A percentile compares a stretch with the other conserved stretches of the same genome.
These are phyloP conservation scores for Nomada lathburiana DNA, from an alignment of 2,888 invertebrate species.

Conservation along the genomic window DNA sequence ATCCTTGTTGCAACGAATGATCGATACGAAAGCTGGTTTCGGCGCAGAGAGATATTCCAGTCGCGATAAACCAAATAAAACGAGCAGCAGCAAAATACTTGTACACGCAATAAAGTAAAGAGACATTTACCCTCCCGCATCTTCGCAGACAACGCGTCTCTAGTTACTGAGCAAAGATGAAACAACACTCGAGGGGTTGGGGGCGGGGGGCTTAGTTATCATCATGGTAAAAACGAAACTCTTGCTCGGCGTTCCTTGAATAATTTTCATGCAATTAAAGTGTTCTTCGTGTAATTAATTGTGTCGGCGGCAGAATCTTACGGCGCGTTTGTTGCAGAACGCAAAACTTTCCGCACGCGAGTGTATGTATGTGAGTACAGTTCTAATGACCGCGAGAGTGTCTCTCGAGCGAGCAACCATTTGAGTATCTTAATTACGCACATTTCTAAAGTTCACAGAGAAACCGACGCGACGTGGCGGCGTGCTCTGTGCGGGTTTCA, in stretches of 20 bases:
- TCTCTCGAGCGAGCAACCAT: slow-evolving; percentile 45
- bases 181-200: neutral
- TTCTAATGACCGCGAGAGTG: slow-evolving; percentile 44
- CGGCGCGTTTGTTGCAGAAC: slow-evolving; percentile 30
- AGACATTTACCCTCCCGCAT: too few species aligned
- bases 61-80: too few species aligned
- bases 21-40: too few species aligned
- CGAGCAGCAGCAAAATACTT: too few species aligned
- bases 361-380: slow-evolving; percentile 14
- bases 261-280: slow-evolving; percentile 20
- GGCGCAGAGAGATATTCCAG: too few species aligned
- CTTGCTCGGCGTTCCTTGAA: neutral
- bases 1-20: too few species aligned
- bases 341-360: slow-evolving; percentile 11
- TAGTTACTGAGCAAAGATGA: neutral
- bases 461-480: neutral
- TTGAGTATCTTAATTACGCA: slow-evolving; percentile 66
- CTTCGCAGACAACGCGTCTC: too few species aligned
- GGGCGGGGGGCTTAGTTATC: neutral
- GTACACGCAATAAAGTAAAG: too few species aligned
- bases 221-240: slow-evolving; percentile 12
- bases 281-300: slow-evolving; percentile 29
- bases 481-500: neutral
- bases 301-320: slow-evolving; percentile 26
- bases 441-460: slow-evolving; percentile 48